A percentile compares a stretch with the other conserved stretches of the same genome.
These are phyloP conservation scores for Megaceryle alcyon DNA, from an alignment of 2,797 vertebrate genomes.

Conservation along the genomic window DNA sequence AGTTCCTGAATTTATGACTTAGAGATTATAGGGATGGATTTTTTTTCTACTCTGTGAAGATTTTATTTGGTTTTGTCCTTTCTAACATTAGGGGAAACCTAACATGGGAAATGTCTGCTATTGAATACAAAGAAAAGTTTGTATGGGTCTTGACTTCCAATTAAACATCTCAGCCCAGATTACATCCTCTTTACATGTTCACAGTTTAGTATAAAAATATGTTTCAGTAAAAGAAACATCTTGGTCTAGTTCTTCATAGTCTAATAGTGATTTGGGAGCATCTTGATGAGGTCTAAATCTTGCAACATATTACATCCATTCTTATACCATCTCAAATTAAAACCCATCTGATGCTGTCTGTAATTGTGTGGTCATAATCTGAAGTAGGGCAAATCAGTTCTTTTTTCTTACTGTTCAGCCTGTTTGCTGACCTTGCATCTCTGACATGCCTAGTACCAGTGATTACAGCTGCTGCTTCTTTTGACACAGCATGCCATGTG, in stretches of 20 bases:
- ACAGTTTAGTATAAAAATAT: not conserved
- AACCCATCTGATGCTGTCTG: accelerated
- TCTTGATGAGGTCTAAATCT: not conserved
- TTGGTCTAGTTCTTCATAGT: not conserved
- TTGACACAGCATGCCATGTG: accelerated
- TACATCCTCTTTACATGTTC: not conserved
- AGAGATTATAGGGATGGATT: not conserved
- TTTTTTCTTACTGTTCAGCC: not conserved
- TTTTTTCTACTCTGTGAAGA: not conserved
- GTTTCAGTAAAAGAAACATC: not conserved
- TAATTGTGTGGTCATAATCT: not conserved
- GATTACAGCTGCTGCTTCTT: not conserved
- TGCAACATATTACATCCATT: not conserved
- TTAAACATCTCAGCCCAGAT: not conserved
- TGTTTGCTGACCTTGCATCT: not conserved
- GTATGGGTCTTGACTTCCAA: not conserved
- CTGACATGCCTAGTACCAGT: not conserved
- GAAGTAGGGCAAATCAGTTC: not conserved
- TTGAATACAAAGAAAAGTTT: not conserved
- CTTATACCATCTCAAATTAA: not conserved
- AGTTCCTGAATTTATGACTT: not conserved
- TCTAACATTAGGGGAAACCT: not conserved
- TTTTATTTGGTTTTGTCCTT: not conserved
- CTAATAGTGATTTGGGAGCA: not conserved
- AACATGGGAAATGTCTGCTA: not conserved